These are phyloP conservation scores for Apocheima hispidaria DNA, from an alignment of 2,888 invertebrate genomes.

Conservation along the genomic window DNA sequence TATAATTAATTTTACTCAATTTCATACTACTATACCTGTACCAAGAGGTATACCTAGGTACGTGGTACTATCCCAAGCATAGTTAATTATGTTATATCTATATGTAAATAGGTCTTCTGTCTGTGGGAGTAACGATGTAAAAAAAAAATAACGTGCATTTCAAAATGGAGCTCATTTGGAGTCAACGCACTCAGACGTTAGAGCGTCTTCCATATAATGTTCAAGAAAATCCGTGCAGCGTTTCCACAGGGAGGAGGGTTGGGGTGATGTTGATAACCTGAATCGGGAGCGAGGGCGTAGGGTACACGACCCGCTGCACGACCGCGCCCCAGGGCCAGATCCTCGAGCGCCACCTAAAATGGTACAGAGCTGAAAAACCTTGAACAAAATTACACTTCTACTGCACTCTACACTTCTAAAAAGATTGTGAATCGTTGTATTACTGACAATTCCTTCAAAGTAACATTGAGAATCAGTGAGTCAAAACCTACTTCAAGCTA, in stretches of 20 bases:
- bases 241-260: slow-evolving; percentile 61
- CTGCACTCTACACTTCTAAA: not conserved
- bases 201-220: slow-evolving; percentile 76
- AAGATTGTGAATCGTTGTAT: not conserved
- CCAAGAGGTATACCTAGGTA: not conserved
- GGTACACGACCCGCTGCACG: slow-evolving; percentile 79
- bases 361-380: not conserved
- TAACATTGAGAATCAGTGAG: no score
- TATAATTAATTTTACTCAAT: slow-evolving; percentile 12
- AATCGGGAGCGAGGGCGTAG: slow-evolving; percentile 80
- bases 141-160: slow-evolving; percentile 41
- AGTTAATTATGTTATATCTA: not conserved
- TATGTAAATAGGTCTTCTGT: slow-evolving; percentile 22
- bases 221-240: slow-evolving; percentile 81
- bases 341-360: slow-evolving; percentile 53
- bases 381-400: not conserved
- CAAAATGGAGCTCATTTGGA: slow-evolving; percentile 53
- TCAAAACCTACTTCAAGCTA: no score
- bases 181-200: slow-evolving; percentile 78
- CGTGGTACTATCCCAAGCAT: no score
- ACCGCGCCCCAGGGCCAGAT: slow-evolving; percentile 71
- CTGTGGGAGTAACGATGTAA: slow-evolving; percentile 28
- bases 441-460: no score
- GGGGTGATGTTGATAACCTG: slow-evolving; percentile 81
- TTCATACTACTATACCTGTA: not conserved